Evolutionary conservation across 2,797 vertebrate species (phyloP).

Genomic region (Graptemys geographica): DNA sequence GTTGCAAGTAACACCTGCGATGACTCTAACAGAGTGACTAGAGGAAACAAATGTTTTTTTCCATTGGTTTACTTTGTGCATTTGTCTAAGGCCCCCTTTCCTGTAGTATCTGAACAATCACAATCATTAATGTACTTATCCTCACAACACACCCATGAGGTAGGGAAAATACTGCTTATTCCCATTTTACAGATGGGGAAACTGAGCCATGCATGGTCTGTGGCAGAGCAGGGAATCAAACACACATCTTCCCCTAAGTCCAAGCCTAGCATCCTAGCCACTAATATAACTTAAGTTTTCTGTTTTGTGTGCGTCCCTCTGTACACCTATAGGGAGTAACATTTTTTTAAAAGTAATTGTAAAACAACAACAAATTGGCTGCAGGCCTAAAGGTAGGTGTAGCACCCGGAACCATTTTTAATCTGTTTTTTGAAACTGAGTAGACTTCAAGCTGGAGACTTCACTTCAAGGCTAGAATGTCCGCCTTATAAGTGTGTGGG

Average conservation of each 20-base stretch:
- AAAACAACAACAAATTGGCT: background rate
- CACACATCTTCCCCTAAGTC: background rate
- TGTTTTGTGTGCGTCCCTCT: background rate
- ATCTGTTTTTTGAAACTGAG: background rate
- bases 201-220: background rate
- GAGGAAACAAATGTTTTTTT: background rate
- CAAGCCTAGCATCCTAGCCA: background rate
- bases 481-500: background rate
- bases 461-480: background rate
- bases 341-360: background rate
- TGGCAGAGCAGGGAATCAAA: background rate
- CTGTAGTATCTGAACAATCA: background rate
- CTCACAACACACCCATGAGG: background rate
- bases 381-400: fast-evolving
- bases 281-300: background rate
- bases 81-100: background rate
- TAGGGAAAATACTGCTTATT: background rate
- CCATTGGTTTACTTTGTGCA: background rate
- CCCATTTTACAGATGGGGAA: background rate
- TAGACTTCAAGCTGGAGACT: background rate
- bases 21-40: background rate
- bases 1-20: background rate
- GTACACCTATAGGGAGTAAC: background rate
- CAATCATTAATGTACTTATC: background rate
- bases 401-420: background rate